Evolutionary conservation across 2,888 invertebrate species (phyloP).

Genomic region (Rosalia funebris): DNA sequence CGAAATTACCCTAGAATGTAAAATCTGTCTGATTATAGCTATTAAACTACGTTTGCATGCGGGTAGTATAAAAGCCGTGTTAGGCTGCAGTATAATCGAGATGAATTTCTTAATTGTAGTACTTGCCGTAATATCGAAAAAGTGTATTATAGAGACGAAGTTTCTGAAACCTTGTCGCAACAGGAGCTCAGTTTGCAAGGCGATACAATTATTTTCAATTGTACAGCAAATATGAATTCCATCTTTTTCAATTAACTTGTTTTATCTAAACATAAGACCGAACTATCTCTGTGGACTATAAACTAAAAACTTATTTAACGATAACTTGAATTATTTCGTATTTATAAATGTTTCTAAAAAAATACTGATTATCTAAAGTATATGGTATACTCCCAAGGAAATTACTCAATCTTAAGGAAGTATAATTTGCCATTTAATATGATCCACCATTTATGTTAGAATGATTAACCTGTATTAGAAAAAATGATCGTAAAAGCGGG

Average conservation of each 20-base stretch:
- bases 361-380: neutral
- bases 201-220: too few species aligned
- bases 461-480: too few species aligned
- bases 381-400: neutral
- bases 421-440: neutral
- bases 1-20: neutral
- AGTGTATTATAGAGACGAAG: too few species aligned
- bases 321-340: neutral
- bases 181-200: too few species aligned
- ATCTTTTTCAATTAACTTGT: neutral
- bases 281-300: neutral
- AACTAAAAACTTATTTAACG: neutral
- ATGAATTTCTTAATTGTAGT: neutral
- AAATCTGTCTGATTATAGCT: neutral
- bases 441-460: too few species aligned
- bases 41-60: neutral
- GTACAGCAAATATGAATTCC: too few species aligned
- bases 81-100: neutral
- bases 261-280: neutral
- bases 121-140: too few species aligned
- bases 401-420: neutral
- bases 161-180: too few species aligned
- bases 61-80: neutral
- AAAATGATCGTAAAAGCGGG: too few species aligned
- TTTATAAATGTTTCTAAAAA: neutral